Evolutionary conservation across 2,888 invertebrate species (phyloP), one percentile per base, ranked within the genome.

Genomic region (Augiades crinisus): DNA sequence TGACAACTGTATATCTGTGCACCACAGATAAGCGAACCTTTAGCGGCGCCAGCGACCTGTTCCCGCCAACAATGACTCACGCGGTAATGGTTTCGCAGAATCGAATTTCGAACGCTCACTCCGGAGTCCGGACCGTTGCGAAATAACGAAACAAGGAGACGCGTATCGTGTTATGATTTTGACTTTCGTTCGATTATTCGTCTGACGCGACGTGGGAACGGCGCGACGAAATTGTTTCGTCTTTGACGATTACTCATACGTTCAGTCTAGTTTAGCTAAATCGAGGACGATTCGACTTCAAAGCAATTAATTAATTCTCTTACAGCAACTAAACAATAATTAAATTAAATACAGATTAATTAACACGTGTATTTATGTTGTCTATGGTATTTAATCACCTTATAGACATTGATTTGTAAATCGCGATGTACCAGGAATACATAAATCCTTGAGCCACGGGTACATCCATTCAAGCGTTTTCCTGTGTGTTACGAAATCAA

Each of bases 21-120:
- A 16, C 30, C 5, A 19, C 24, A 34, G 43, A 36, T 36, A 50
- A 22, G 30, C 8, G 16, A 45, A n/a, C 41, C 43, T 19, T 30
- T 24, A 16, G 45, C 59, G 62, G 65, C 68, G 67, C 68, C 61
- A 63, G 70, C 76, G 78, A 80, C 81, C 78, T 73, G 81, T 78
- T 78, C 76, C 75, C 67, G 69, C 57, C 53, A 65, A 62, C n/a
- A n/a, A 61, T 81, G 80, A 82, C 65, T 80, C 81, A 81, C 66
- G 19, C 62, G 44, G 61, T 75, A 81, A 78, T 79, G 75, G 70
- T 61, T 83, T 83, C 83, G 68, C 70, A 65, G 83, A 73, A 73
- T 66, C 67, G 62, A 68, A 68, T 67, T 73, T 71, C 74, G 74
- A 72, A 68, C 41, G 49, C 41, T 31, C 71, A 67, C 67, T 70